phyloP scores from a whole-genome alignment of 2,888 invertebrate species.

The Phrixothrix hirtus region DNA sequence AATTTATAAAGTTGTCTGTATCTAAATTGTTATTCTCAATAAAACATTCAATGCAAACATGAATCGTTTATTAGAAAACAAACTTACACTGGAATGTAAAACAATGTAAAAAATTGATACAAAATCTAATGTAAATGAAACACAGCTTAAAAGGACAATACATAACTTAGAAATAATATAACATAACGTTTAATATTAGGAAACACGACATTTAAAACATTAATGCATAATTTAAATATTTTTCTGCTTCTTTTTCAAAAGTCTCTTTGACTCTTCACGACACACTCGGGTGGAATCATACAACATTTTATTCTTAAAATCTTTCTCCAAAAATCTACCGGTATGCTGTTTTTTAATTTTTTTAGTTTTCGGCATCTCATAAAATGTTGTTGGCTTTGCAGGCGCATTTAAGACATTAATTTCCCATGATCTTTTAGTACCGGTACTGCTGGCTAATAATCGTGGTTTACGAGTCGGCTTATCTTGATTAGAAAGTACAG shows the following conservation, averaged over 20 bases:
- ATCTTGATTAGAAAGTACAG: background rate
- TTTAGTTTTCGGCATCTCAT: background rate
- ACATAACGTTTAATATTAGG: background rate
- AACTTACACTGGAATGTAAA: too few relatives aligned
- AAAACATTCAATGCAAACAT: too few relatives aligned
- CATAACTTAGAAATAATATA: background rate
- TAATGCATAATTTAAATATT: background rate
- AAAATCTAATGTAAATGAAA: too few relatives aligned
- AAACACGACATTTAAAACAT: background rate
- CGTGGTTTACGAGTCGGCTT: background rate
- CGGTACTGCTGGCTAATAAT: constrained; percentile 5
- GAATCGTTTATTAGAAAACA: too few relatives aligned
- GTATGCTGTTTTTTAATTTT: background rate
- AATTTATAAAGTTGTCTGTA: too few relatives aligned
- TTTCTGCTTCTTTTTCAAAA: constrained; percentile 40
- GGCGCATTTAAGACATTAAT: background rate
- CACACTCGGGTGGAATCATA: constrained; percentile 42
- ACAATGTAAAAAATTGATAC: too few relatives aligned
- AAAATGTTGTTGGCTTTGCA: background rate
- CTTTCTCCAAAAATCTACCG: constrained; percentile 35
- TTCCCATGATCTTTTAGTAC: constrained; percentile 1
- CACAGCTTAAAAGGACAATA: too few relatives aligned
- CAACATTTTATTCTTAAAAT: constrained; percentile 48
- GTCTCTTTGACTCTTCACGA: constrained; percentile 40
- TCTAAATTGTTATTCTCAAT: too few relatives aligned